Percentiles rank a stretch among this genome's conserved stretches.
Conservation (phyloP, 2,797 vertebrate genomes). For the Chaetophractus vellerosus region DNA sequence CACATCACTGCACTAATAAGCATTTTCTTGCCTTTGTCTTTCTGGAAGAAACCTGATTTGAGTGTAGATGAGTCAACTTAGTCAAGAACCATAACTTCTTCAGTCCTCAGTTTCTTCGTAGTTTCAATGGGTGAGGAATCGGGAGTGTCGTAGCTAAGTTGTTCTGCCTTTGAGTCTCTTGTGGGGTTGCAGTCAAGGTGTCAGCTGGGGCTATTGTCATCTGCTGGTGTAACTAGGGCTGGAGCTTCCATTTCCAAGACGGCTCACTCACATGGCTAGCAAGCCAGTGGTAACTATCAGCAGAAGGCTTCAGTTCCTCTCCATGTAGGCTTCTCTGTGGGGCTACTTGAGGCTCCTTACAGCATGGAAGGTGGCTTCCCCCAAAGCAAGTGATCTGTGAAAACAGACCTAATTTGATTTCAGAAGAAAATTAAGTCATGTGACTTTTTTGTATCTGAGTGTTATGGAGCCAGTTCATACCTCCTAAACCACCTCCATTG, state of each 20-base stretch:
- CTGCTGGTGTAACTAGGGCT: too few species aligned
- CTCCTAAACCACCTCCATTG: neutral
- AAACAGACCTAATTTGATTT: neutral
- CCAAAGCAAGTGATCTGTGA: neutral
- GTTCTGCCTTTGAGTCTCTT: neutral
- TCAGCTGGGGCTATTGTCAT: neutral
- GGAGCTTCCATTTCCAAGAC: neutral
- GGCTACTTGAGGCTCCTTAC: neutral
- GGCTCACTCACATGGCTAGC: neutral
- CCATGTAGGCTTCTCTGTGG: neutral
- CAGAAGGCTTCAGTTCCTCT: neutral
- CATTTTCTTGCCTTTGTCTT: neutral
- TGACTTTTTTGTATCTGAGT: neutral
- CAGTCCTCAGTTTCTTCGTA: neutral
- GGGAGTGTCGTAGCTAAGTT: neutral
- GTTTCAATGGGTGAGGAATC: neutral
- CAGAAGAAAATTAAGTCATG: neutral
- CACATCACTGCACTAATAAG: neutral
- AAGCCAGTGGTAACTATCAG: neutral
- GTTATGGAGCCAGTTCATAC: neutral
- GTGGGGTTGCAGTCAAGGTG: neutral
- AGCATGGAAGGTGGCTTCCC: neutral
- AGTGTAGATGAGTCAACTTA: neutral
- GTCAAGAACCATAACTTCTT: neutral
- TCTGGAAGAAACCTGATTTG: neutral